Evolutionary conservation across 1,140 invertebrate species (phyloP).

Genomic region (Brachionus rotundiformis): DNA sequence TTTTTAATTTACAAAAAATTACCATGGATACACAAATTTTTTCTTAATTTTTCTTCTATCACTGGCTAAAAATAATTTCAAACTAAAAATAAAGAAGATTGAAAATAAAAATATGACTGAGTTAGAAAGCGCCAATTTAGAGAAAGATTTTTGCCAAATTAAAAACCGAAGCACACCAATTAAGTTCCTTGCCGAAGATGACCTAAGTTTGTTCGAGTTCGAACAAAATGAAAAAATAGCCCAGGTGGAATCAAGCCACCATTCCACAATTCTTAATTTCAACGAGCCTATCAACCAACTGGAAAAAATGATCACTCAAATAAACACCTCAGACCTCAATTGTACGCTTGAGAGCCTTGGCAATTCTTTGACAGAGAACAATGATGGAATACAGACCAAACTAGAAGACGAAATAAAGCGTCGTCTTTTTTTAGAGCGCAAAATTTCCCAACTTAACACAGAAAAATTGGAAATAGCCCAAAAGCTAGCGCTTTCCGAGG

Average conservation of each 20-base stretch:
- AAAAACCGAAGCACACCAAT: slow-evolving; percentile 12
- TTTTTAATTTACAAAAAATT: background rate
- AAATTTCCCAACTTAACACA: slow-evolving; percentile 21
- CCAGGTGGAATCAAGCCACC: background rate
- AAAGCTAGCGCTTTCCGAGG: background rate
- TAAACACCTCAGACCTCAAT: background rate
- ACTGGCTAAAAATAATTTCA: background rate
- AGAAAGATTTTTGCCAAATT: background rate
- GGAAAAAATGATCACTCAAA: slow-evolving; percentile 12
- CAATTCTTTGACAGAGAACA: background rate
- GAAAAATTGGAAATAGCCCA: background rate
- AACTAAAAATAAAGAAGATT: background rate
- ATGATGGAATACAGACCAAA: background rate
- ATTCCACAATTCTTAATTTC: background rate
- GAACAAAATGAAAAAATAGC: slow-evolving; percentile 12
- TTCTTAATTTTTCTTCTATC: background rate
- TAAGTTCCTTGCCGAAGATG: slow-evolving; percentile 4
- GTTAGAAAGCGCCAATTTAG: background rate
- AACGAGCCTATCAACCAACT: background rate
- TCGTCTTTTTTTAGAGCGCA: slow-evolving; percentile 17
- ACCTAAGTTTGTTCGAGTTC: background rate
- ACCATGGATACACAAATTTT: slow-evolving; percentile 14
- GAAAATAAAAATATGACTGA: background rate
- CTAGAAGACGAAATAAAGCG: slow-evolving; percentile 29
- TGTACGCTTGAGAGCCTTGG: background rate